A percentile compares a stretch with the other conserved stretches of the same genome.
phyloP scores from a whole-genome alignment of 92 coral and sea anemone species.

The Blastomussa wellsi region DNA sequence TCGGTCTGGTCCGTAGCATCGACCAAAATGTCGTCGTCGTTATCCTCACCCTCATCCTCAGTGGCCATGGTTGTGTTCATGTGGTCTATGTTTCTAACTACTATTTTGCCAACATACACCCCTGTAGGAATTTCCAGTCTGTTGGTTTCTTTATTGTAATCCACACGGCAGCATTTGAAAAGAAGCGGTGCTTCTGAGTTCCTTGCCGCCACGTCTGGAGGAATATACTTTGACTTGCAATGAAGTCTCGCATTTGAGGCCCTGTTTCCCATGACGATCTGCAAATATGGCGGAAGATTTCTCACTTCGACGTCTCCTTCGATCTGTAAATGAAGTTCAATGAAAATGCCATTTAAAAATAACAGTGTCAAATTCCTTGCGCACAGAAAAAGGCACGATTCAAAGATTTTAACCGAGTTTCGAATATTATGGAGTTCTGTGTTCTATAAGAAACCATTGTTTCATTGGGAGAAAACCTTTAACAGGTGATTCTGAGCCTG shows the following conservation, averaged over 20 bases:
- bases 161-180: constrained; percentile 1
- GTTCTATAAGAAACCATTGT: too few relatives aligned
- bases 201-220: neutral
- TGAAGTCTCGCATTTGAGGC: too few relatives aligned
- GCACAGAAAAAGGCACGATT: too few relatives aligned
- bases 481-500: too few relatives aligned
- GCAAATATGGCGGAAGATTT: neutral
- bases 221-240: neutral
- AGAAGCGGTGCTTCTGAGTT: neutral
- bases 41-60: neutral
- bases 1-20: constrained; percentile 2
- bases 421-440: too few relatives aligned
- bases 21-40: neutral
- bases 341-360: neutral
- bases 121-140: constrained; percentile 1
- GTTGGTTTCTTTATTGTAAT: neutral
- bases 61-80: too few relatives aligned
- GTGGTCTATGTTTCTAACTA: neutral
- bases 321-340: neutral
- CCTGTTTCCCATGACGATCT: neutral
- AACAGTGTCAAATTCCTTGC: neutral
- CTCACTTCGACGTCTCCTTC: neutral
- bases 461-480: too few relatives aligned
- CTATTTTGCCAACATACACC: neutral
- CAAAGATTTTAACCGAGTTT: too few relatives aligned